Base-by-base conservation (phyloP, 35 echinoderm and acorn worm genomes). In the Anneissia japonica region DNA sequence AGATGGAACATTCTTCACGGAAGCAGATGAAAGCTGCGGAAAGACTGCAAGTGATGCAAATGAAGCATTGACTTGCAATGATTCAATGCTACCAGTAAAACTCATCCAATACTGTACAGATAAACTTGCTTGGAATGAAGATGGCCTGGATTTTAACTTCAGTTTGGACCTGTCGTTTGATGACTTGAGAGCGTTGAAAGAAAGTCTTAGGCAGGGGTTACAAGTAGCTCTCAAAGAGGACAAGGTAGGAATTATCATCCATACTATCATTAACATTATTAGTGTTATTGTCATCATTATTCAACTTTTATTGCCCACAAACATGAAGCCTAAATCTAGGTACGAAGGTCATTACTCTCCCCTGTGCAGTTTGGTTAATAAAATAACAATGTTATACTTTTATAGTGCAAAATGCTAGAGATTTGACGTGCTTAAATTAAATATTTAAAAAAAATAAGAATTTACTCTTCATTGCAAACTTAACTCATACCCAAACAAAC, bases 111-210 rank as follows among this genome's bases (percentile, higher is more conserved):
- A 84, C 81, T 90, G 92, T 46, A 99, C 96, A 33, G 82, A 99
- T 55, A 87, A 84, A 40, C 64, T 99, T 3, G 85, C 82, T 10
- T 99, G 96, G 96, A 43, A 86, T 43, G 92, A 93, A 39, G 96
- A 94, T 79, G 92, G 82, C 39, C 56, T 99, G 36, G 84, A 94
- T 46, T 86, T 94, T 39, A 74, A 79, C 5, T 99, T 84, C 84
- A 87, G 38, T 30, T 82, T 88, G 29, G 92, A 94, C 35, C 26
- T 99, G 30, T 34, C 89, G 23, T 91, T 93, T 51, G 96, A 99
- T 85, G 92, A 99, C 34, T 83, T 99, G 33, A 88, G 88, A 7
- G 96, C 96, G 5, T 80, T 99, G 34, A 99, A 99, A 76, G 92
- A 94, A 56, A 88, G 82, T 74, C 74, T 99, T 35, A 91, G 84